These are phyloP conservation scores for Syrrhaptes paradoxus DNA, from an alignment of 2,113 vertebrate genomes.

Conservation along the genomic window DNA sequence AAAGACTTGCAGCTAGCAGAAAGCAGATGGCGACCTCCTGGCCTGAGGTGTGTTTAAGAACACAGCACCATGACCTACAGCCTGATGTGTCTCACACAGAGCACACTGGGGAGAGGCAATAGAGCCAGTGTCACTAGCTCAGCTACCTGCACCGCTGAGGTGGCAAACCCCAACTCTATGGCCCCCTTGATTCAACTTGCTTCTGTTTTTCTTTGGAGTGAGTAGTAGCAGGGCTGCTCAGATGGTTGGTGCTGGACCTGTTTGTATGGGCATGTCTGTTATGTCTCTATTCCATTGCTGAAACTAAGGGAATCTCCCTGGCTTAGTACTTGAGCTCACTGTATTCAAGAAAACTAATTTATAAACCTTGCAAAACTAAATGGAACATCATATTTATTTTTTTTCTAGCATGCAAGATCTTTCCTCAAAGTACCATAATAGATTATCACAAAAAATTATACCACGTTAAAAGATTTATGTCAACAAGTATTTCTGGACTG, in stretches of 20 bases:
- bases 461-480: neutral
- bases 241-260: neutral
- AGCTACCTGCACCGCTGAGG: neutral
- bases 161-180: neutral
- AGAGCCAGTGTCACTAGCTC: neutral
- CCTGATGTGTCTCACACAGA: neutral
- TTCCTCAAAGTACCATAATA: neutral
- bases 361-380: neutral
- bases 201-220: neutral
- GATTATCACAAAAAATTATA: neutral
- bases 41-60: neutral
- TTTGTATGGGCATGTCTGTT: neutral
- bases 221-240: neutral
- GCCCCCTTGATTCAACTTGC: neutral
- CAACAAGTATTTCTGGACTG: constrained; percentile 8
- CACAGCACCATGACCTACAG: rapidly evolving
- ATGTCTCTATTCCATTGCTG: neutral
- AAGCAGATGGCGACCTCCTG: rapidly evolving
- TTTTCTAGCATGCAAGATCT: neutral
- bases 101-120: neutral
- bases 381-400: neutral
- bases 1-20: neutral
- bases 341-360: neutral
- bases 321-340: neutral
- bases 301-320: neutral